Evolutionary conservation across 2,113 vertebrate genomes (phyloP).

Genomic region (Tautogolabrus adspersus): DNA sequence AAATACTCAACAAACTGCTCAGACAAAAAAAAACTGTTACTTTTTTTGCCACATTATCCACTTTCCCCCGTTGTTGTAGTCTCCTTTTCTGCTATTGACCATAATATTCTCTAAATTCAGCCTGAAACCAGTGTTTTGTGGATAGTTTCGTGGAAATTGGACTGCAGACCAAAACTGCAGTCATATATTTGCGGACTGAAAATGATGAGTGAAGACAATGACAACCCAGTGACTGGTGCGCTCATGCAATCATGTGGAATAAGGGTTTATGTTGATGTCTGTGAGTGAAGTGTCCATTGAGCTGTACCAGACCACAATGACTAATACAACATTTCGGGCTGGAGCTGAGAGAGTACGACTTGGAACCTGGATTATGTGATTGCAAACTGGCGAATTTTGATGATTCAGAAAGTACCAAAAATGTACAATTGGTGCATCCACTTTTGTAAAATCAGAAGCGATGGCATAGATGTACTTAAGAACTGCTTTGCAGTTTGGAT

Average conservation of each 20-base stretch:
- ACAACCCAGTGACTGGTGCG: constrained; percentile 7
- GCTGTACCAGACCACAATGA: constrained; percentile 20
- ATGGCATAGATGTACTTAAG: not conserved
- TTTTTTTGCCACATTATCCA: too few species aligned
- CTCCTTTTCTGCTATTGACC: too few species aligned
- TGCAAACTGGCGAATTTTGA: not conserved
- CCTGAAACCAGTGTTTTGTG: not conserved
- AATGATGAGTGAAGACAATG: constrained; percentile 11
- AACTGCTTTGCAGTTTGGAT: not conserved
- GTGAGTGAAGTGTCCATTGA: constrained; percentile 17
- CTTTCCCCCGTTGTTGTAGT: too few species aligned
- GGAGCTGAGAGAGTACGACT: not conserved
- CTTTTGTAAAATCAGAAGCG: not conserved
- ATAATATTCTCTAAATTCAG: not conserved
- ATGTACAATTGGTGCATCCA: not conserved
- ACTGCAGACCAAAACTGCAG: not conserved
- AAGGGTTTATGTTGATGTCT: constrained; percentile 28
- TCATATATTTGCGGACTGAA: constrained; percentile 11
- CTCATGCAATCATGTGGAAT: constrained; percentile 8
- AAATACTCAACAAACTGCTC: not conserved
- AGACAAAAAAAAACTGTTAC: too few species aligned
- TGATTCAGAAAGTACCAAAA: not conserved
- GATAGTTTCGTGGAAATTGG: not conserved
- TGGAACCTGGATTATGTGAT: not conserved
- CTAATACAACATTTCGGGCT: constrained; percentile 21